Conservation (phyloP, 2,113 vertebrate genomes). For the Limnothrissa miodon region DNA sequence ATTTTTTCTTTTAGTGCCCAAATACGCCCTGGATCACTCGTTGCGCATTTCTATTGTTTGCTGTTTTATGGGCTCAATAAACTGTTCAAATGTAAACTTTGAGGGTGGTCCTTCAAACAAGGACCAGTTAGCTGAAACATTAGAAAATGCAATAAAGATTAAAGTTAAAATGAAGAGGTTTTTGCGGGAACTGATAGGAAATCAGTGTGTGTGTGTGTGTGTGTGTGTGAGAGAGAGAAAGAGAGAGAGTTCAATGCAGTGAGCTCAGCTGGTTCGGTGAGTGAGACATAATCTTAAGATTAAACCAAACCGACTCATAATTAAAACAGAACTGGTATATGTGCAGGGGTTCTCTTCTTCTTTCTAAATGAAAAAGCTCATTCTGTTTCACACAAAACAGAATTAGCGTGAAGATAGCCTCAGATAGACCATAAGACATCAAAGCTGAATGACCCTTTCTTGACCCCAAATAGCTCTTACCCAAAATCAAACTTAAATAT, state of each 20-base stretch:
- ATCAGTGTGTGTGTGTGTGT: background rate
- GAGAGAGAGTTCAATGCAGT: background rate
- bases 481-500: background rate
- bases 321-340: too few relatives aligned
- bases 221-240: background rate
- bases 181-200: constrained; percentile 37
- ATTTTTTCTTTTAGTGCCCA: background rate
- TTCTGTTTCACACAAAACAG: background rate
- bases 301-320: too few relatives aligned
- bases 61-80: background rate
- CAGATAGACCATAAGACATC: background rate
- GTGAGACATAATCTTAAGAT: background rate
- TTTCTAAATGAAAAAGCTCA: background rate
- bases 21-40: background rate
- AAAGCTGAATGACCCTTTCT: background rate
- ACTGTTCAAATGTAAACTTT: background rate
- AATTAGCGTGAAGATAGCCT: background rate
- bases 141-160: constrained; percentile 32
- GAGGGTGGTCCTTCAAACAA: constrained; percentile 34
- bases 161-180: constrained; percentile 38
- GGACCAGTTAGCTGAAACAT: constrained; percentile 37
- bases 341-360: too few relatives aligned
- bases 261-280: background rate
- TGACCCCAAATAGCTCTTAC: background rate
- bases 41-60: background rate